Conservation (phyloP, 2,113 vertebrate species). For the Parus major region DNA sequence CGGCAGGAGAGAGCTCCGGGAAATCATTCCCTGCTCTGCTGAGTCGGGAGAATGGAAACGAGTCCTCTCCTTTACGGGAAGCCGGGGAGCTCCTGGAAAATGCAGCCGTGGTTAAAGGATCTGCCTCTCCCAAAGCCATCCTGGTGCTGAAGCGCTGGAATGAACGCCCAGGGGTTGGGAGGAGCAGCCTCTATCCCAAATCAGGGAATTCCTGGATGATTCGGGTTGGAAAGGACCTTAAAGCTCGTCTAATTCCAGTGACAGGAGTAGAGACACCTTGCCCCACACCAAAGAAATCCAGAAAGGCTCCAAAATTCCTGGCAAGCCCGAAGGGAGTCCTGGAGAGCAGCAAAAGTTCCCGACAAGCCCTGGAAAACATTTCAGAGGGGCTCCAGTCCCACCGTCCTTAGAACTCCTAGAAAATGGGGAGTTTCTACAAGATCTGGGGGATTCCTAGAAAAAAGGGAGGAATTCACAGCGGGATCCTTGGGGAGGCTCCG, state of each 20-base stretch:
- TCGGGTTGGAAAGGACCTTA: neutral
- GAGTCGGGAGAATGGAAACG: neutral
- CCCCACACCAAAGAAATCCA: neutral
- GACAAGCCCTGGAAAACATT: neutral
- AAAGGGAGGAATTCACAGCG: neutral
- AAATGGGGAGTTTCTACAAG: neutral
- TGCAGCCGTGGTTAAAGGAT: neutral
- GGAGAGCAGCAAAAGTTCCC: neutral
- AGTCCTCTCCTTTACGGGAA: neutral
- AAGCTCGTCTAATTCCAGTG: neutral
- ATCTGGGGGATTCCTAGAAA: neutral
- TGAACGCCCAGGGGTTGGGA: neutral
- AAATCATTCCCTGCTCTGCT: neutral
- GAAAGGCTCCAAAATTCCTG: neutral
- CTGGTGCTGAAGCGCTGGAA: too few species aligned
- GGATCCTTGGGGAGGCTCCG: neutral
- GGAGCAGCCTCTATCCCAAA: neutral
- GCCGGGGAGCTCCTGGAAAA: neutral
- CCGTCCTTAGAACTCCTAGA: rapidly evolving
- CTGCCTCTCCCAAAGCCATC: neutral
- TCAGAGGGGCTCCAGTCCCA: neutral
- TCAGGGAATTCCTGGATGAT: neutral
- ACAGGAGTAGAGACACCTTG: neutral
- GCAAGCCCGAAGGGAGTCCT: rapidly evolving
- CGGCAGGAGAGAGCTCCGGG: rapidly evolving